Conservation (phyloP, 2,113 vertebrate genomes). For the Hippocampus mohnikei region DNA sequence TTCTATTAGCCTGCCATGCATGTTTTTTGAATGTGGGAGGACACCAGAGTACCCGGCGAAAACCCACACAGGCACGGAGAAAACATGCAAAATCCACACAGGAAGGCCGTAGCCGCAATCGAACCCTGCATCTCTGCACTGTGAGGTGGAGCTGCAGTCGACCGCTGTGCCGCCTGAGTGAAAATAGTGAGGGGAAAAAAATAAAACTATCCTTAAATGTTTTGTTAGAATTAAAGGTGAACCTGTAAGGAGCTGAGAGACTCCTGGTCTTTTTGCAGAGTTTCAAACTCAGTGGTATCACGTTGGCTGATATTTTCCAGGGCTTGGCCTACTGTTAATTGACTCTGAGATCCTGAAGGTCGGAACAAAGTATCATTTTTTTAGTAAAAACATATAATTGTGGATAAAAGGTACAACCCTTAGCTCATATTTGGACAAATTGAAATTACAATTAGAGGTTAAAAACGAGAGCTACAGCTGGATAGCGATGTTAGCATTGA, state of each 20-base stretch:
- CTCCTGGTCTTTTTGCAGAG: constrained; percentile 47
- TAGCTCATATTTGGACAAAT: neutral
- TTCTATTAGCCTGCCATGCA: too few relatives aligned
- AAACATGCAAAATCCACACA: too few relatives aligned
- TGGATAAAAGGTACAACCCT: neutral
- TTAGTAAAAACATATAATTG: neutral
- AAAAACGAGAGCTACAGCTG: neutral
- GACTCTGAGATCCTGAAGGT: constrained; percentile 3
- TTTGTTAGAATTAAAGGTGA: neutral
- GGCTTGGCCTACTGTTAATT: constrained; percentile 36
- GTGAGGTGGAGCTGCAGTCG: too few relatives aligned
- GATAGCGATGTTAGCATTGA: too few relatives aligned
- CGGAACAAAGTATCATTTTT: neutral
- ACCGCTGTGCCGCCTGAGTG: too few relatives aligned
- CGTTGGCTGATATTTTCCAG: constrained; percentile 53
- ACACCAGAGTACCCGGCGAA: too few relatives aligned
- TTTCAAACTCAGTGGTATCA: constrained; percentile 22
- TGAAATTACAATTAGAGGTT: neutral
- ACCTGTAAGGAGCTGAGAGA: constrained; percentile 57
- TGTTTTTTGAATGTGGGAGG: too few relatives aligned
- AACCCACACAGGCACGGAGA: too few relatives aligned
- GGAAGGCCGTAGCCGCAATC: too few relatives aligned
- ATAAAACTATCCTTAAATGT: too few relatives aligned
- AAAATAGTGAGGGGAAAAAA: neutral
- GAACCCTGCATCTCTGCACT: too few relatives aligned